phyloP scores from a whole-genome alignment of 2,888 invertebrate genomes.

The Melanostoma mellinum region DNA sequence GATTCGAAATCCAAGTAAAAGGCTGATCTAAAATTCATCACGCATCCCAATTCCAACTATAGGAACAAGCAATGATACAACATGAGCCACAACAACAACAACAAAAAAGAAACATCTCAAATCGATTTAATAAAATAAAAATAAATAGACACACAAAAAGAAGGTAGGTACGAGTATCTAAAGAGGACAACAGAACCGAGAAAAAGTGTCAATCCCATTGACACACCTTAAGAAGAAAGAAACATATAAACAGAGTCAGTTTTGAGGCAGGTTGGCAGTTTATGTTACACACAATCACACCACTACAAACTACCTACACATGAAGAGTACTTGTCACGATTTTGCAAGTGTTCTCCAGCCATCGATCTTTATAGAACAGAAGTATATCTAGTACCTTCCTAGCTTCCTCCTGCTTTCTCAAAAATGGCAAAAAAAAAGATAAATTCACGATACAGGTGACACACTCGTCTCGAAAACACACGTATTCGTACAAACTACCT shows the following conservation, averaged over 20 bases:
- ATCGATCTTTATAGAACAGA: constrained; percentile 44
- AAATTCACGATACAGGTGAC: constrained; percentile 9
- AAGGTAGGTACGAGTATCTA: constrained; percentile 4
- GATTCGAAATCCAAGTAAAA: constrained; percentile 33
- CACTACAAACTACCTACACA: constrained; percentile 1
- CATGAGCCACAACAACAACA: constrained; percentile 33
- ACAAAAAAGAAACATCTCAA: constrained; percentile 37
- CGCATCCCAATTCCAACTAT: constrained; percentile 43
- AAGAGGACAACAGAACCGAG: constrained; percentile 31
- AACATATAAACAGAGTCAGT: constrained; percentile 56
- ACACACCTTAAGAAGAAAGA: constrained; percentile 50
- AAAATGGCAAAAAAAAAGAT: constrained; percentile 12
- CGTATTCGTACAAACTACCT: background rate
- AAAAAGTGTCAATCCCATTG: constrained; percentile 56
- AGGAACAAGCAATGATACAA: background rate
- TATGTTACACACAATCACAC: constrained; percentile 31
- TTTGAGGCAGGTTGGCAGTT: constrained; percentile 55
- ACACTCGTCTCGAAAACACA: constrained; percentile 22
- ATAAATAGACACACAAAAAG: constrained; percentile 53
- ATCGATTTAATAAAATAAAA: constrained; percentile 65
- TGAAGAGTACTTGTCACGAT: constrained; percentile 65
- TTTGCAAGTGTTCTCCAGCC: constrained; percentile 62
- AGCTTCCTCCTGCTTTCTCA: constrained; percentile 13
- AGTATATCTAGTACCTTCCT: background rate
- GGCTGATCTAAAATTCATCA: constrained; percentile 65